Evolutionary conservation across 2,888 invertebrate species (phyloP), one percentile per base, ranked within the genome.

Genomic region (Eurytoma adleriae): DNA sequence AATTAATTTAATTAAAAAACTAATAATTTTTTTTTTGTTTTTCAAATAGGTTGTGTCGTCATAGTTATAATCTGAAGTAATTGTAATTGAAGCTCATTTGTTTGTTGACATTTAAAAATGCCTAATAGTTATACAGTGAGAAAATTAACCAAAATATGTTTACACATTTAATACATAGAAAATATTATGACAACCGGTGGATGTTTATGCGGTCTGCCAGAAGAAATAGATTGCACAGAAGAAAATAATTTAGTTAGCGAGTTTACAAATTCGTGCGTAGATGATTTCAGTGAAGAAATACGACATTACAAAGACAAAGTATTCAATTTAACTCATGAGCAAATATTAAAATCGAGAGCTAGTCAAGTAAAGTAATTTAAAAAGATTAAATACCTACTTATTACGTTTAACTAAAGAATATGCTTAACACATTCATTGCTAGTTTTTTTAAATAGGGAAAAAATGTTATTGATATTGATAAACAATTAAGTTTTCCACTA

Each of bases 171-270:
- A 73, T 61, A 57, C 20, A 14, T 3, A 66, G 18, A 69, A 56
- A 79, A 70, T 75, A 80, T 27, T 66, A 82, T 82, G 82, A 67
- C 40, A 24, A 27, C 77, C 12, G 54, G 30, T n/a, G 56, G 74
- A 67, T 82, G 80, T 57, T 30, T 54, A 20, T 82, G 82, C 64
- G 69, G 40, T 50, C 59, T 72, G 10, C 1, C 10, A 40, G 7
- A 10, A 7, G 40, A 40, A 10, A 10, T 10, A 40, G 61, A 74
- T 18, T 70, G 56, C 1, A 27, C 27, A 16, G 70, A 81, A 62
- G 64, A 30, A 48, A 57, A 40, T 30, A 57, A n/a, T 48, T 30
- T 1, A 16, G 50, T 59, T 14, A 61, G 62, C 40, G 7, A 40
- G 40, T 40, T 7, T 40, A 1, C 40, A 40, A 40, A 40, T 40